A percentile compares a stretch with the other conserved stretches of the same genome.
Conservation (phyloP, 2,113 vertebrate genomes). For the Channa argus region DNA sequence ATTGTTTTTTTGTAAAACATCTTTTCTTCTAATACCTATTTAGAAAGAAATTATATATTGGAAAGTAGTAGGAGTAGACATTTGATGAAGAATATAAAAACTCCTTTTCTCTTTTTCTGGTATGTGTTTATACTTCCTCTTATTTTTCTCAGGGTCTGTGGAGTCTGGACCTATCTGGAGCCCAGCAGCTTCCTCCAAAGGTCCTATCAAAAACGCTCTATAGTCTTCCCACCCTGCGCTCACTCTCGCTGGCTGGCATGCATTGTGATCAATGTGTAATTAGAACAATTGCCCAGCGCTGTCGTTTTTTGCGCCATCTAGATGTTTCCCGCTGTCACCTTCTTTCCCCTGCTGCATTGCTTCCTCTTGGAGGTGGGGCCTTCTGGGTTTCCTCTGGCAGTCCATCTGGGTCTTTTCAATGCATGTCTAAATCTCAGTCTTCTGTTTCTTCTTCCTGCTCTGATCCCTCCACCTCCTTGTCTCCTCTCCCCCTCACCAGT, state of each 20-base stretch:
- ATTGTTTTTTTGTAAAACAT: too few relatives aligned
- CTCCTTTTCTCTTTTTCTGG: neutral
- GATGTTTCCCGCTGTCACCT: slow-evolving; percentile 78
- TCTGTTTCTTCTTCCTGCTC: slow-evolving; percentile 8
- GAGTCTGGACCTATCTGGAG: slow-evolving; percentile 76
- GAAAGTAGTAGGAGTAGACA: too few relatives aligned
- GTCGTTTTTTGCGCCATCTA: slow-evolving; percentile 72
- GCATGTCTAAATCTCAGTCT: slow-evolving; percentile 5
- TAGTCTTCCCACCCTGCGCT: slow-evolving; percentile 67
- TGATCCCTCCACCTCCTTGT: neutral
- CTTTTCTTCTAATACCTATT: too few relatives aligned
- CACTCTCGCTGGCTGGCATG: slow-evolving; percentile 74
- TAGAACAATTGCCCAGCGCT: slow-evolving; percentile 43
- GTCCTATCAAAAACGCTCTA: slow-evolving; percentile 71
- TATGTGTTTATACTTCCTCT: neutral
- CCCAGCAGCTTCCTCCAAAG: slow-evolving; percentile 72
- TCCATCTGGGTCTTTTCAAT: neutral
- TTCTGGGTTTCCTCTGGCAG: slow-evolving; percentile 5
- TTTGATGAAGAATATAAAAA: neutral
- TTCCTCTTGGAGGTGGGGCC: slow-evolving; percentile 60
- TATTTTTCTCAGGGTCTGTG: slow-evolving; percentile 69
- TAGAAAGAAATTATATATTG: too few relatives aligned
- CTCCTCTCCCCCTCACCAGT: slow-evolving; percentile 63
- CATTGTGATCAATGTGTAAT: slow-evolving; percentile 73
- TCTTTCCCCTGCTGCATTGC: slow-evolving; percentile 71